Percentiles rank a stretch among this genome's conserved stretches.
Conservation (phyloP, 2,797 vertebrate species). For the Pantherophis vulpinus region DNA sequence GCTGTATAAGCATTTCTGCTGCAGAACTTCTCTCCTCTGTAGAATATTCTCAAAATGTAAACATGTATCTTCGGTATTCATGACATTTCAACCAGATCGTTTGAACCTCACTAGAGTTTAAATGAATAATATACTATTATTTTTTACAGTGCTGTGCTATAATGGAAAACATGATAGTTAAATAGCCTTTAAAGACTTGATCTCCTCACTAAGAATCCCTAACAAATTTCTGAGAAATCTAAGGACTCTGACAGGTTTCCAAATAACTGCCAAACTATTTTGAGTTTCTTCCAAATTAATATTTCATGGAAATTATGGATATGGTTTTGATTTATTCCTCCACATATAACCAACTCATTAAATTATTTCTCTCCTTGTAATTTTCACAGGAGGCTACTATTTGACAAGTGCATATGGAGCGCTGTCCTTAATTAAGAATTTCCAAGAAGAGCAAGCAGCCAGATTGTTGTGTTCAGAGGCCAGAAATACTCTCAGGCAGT, state of each 20-base stretch:
- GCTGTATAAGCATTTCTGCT: not conserved
- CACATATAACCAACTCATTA: not conserved
- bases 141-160: not conserved
- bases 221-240: not conserved
- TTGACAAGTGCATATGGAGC: conserved; percentile 95
- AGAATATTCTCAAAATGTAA: not conserved
- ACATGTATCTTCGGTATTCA: not conserved
- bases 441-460: conserved; percentile 96
- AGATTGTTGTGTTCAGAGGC: conserved; percentile 88
- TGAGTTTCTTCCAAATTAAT: not conserved
- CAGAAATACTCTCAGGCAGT: conserved; percentile 91
- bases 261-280: not conserved
- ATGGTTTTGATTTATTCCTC: not conserved
- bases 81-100: too few species aligned
- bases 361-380: conserved; percentile 22
- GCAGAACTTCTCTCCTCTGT: not conserved
- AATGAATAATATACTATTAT: not conserved
- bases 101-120: not conserved
- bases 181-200: too few species aligned
- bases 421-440: conserved; percentile 94
- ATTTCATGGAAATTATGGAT: not conserved
- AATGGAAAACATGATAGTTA: not conserved
- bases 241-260: not conserved
- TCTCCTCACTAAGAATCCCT: not conserved
- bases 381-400: conserved; percentile 88